Conservation (phyloP, 1,140 invertebrate species). For the Portunus trituberculatus region DNA sequence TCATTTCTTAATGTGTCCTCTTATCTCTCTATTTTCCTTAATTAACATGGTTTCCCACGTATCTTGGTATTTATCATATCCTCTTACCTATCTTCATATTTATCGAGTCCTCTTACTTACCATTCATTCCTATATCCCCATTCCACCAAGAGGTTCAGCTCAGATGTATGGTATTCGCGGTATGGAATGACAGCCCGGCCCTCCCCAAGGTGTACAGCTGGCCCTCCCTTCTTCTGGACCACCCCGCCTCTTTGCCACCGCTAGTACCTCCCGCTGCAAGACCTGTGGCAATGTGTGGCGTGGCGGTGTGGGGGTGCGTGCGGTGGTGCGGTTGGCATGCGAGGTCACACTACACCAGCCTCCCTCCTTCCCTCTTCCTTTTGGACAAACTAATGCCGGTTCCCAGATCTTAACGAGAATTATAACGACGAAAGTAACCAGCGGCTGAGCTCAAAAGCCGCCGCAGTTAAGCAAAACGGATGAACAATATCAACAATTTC, state of each 20-base stretch:
- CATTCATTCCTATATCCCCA: no score
- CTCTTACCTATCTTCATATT: no score
- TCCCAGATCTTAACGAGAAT: constrained; percentile 27
- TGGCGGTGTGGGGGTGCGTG: neutral
- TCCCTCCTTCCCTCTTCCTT: neutral
- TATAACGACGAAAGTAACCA: neutral
- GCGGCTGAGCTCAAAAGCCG: neutral
- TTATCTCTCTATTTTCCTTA: no score
- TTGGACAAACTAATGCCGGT: neutral
- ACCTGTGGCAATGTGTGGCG: neutral
- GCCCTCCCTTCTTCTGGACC: neutral
- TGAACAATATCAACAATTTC: constrained; percentile 46
- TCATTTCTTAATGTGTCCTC: no score
- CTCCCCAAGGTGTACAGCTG: no score
- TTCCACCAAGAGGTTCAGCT: no score
- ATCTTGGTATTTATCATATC: no score
- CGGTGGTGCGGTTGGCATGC: neutral
- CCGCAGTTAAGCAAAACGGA: constrained; percentile 39
- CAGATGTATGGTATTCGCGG: no score
- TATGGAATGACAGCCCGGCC: no score
- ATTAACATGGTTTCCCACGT: no score
- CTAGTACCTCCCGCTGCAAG: neutral
- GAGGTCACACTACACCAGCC: neutral
- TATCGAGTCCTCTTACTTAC: no score
- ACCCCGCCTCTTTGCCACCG: neutral